These are phyloP conservation scores for Tetragonisca angustula DNA, from an alignment of 2,888 invertebrate genomes.

Conservation along the genomic window DNA sequence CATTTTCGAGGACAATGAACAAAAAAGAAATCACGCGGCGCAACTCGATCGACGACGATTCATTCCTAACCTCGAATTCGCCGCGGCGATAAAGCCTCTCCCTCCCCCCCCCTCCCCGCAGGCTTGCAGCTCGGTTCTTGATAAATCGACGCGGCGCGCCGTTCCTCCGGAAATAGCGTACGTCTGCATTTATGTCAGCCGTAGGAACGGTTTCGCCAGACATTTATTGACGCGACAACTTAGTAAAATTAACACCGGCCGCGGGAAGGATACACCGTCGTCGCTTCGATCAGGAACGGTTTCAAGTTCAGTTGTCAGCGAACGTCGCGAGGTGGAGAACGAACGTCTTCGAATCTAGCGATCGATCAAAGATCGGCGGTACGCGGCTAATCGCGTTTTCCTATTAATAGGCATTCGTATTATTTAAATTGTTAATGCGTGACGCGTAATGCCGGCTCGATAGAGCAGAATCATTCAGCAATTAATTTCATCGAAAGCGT, in stretches of 20 bases:
- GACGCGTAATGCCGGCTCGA: not conserved
- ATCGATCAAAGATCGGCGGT: not conserved
- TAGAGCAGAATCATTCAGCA: not conserved
- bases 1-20: not conserved
- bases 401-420: not conserved
- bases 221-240: slow-evolving; percentile 70
- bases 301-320: slow-evolving; percentile 51
- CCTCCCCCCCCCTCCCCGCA: no score
- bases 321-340: not conserved
- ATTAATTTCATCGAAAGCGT: not conserved
- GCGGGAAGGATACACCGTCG: slow-evolving; percentile 36
- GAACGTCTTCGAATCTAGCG: no score
- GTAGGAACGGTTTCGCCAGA: slow-evolving; percentile 51
- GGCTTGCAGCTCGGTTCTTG: slow-evolving; percentile 31
- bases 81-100: slow-evolving; percentile 45
- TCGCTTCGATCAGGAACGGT: slow-evolving; percentile 14
- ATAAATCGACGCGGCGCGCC: slow-evolving; percentile 61
- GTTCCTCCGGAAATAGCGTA: slow-evolving; percentile 63
- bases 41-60: slow-evolving; percentile 39
- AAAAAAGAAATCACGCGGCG: slow-evolving; percentile 8
- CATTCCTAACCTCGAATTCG: slow-evolving; percentile 64
- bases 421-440: not conserved
- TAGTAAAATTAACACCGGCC: slow-evolving; percentile 66
- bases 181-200: slow-evolving; percentile 45
- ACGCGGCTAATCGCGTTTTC: not conserved